phyloP scores from a whole-genome alignment of 2,888 invertebrate species.

The Parnassius orleans region DNA sequence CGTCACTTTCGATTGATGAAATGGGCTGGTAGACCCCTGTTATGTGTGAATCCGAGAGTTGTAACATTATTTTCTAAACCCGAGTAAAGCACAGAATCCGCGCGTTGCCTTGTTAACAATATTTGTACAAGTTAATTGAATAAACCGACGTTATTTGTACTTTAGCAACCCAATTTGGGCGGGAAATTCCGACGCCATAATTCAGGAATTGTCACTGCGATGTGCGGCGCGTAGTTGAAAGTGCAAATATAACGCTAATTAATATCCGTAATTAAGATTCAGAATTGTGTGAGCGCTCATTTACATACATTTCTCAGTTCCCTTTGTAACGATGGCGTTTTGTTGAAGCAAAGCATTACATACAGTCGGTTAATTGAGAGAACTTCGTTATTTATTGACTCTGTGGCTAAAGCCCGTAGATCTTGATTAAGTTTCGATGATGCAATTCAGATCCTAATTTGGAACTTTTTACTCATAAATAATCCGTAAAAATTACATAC shows the following conservation, averaged over 20 bases:
- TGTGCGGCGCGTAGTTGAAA: not conserved
- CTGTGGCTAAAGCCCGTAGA: too few species aligned
- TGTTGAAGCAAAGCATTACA: constrained; percentile 2
- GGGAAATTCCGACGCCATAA: constrained; percentile 13
- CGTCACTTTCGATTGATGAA: too few species aligned
- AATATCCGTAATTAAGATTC: constrained; percentile 19
- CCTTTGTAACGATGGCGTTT: constrained; percentile 13
- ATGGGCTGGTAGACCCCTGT: too few species aligned
- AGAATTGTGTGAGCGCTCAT: constrained; percentile 13
- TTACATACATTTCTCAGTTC: constrained; percentile 4
- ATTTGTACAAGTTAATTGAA: constrained; percentile 7
- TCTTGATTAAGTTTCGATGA: too few species aligned
- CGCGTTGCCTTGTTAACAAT: constrained; percentile 2
- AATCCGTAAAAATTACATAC: too few species aligned
- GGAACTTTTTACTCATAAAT: too few species aligned
- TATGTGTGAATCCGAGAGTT: too few species aligned
- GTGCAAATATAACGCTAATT: constrained; percentile 18
- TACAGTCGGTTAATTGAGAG: constrained; percentile 2
- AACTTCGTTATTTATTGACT: not conserved
- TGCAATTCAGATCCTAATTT: too few species aligned
- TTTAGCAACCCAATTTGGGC: constrained; percentile 6
- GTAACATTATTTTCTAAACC: too few species aligned
- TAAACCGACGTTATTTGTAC: constrained; percentile 8
- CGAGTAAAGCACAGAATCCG: not conserved
- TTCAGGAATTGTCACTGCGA: constrained; percentile 16